phyloP scores from a whole-genome alignment of 1,140 invertebrate species.

The Aphaenogaster ashmeadi region DNA sequence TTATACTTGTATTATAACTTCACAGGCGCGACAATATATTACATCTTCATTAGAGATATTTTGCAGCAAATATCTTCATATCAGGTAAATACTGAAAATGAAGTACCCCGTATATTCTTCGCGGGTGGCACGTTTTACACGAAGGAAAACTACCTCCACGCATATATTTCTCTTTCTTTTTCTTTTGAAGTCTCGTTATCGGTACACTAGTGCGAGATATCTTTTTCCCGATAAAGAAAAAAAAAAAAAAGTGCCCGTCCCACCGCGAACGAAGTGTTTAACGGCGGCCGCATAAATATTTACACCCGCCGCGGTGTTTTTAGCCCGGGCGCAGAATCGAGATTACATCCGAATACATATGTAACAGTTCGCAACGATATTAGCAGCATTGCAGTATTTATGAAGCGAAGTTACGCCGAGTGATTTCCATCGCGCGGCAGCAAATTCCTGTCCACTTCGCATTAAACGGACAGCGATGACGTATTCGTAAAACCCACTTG shows the following conservation, averaged over 20 bases:
- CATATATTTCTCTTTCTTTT: background rate
- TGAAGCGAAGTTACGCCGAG: conserved; percentile 63
- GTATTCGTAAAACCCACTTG: conserved; percentile 17
- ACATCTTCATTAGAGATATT: background rate
- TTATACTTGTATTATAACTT: background rate
- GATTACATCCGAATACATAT: conserved; percentile 66
- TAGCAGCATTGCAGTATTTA: conserved; percentile 65
- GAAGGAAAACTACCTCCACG: background rate
- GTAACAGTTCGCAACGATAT: conserved; percentile 66
- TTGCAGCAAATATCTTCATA: background rate
- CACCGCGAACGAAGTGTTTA: conserved; percentile 57
- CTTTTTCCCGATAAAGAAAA: conserved; percentile 48
- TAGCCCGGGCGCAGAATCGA: conserved; percentile 59
- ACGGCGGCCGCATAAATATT: conserved; percentile 57
- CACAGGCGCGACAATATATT: too few species aligned
- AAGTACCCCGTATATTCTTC: background rate
- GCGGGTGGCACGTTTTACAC: background rate
- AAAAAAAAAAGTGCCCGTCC: conserved; percentile 41
- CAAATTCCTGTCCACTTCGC: conserved; percentile 47
- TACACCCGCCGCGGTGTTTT: conserved; percentile 51
- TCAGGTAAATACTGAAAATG: background rate
- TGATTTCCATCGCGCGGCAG: conserved; percentile 61
- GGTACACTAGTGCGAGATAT: conserved; percentile 37
- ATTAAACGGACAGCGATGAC: conserved; percentile 57
- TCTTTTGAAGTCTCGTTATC: background rate